Conservation (phyloP, 2,888 invertebrate genomes). For the Mechanitis messenoides region DNA sequence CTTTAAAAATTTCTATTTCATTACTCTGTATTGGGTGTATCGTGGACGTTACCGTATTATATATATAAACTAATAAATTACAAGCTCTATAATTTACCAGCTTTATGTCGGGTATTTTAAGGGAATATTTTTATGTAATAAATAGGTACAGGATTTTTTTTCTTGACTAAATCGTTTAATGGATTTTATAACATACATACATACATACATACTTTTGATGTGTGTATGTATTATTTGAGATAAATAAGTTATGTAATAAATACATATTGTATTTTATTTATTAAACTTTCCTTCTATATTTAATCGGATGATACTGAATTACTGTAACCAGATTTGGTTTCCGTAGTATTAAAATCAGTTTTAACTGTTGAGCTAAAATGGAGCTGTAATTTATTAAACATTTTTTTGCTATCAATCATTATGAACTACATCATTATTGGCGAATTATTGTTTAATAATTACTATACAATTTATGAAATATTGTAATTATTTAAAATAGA, state of each 20-base stretch:
- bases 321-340: conserved; percentile 1
- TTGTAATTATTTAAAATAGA: too few relatives aligned
- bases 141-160: too few relatives aligned
- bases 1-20: conserved; percentile 58
- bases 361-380: background rate
- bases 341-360: conserved; percentile 3
- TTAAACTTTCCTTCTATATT: background rate
- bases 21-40: conserved; percentile 51
- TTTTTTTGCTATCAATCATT: background rate
- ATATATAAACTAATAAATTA: too few relatives aligned
- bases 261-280: background rate
- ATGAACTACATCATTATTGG: background rate
- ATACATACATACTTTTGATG: too few relatives aligned
- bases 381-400: background rate
- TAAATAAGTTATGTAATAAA: too few relatives aligned
- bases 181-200: too few relatives aligned
- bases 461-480: background rate
- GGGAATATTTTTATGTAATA: too few relatives aligned
- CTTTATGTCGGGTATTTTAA: too few relatives aligned
- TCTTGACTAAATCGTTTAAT: too few relatives aligned
- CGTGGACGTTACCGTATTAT: too few relatives aligned
- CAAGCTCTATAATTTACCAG: too few relatives aligned
- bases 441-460: background rate
- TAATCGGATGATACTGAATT: background rate
- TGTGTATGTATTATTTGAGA: too few relatives aligned